Evolutionary conservation across 2,797 vertebrate species (phyloP), one percentile per base, ranked within the genome.

Genomic region (Cirrhinus molitorella): DNA sequence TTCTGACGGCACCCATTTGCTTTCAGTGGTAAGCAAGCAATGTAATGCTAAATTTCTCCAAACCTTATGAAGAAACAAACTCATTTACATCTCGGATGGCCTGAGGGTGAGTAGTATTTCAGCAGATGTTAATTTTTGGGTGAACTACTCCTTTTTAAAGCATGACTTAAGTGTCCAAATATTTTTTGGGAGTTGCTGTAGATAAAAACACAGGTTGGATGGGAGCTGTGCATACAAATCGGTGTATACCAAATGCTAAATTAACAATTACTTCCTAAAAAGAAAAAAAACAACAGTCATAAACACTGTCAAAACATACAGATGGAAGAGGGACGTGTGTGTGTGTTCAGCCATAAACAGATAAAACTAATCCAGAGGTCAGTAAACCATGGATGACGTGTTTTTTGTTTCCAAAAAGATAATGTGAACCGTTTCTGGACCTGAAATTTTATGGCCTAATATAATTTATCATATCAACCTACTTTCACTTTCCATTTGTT

Each of bases 351-450:
- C 68, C 55, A 65, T 87, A 77, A 79, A 81, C 75, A 63, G 12
- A 85, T 67, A 21, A 19, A 72, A 72, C 55, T 75, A 87, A 19
- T 77, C 66, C 66, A 78, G 75, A 85, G 72, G 63, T 85, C 80
- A 85, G 68, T 84, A 81, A 71, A 80, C 83, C 19, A 34, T 66
- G 5, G 28, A 28, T 37, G 51, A 80, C 12, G 4, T 2, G 0
- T 40, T 81, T 61, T 81, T 12, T 11, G 1, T 19, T 72, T 55
- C 28, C 63, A 61, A 51, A 61, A 81, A 61, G 53, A 81, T 47
- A 12, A 34, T 19, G 43, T 79, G 31, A 53, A 55, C 45, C 13
- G 8, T 12, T 68, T 37, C 28, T 17, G 25, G 25, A 37, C 21
- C 13, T 43, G 10, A 68, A 40, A 43, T 68, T 25, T 71, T 47